Evolutionary conservation across 2,888 invertebrate species (phyloP), one percentile per base, ranked within the genome.

Genomic region (Meiosimyza platycephala): DNA sequence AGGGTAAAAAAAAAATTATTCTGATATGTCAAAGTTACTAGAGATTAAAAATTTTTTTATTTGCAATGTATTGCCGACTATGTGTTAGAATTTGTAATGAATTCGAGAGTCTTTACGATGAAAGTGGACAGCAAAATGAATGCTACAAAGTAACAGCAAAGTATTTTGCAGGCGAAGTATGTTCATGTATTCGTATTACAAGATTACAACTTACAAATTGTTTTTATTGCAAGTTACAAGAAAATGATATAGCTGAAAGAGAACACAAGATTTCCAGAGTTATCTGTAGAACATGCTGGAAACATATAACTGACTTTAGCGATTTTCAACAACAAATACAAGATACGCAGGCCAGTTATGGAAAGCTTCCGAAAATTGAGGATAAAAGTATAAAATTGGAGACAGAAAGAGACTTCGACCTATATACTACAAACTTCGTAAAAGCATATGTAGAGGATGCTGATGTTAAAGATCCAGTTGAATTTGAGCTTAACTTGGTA

Each of bases 271-370:
- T 66, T 18, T 66, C 74, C 1, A 65, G 72, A 22, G 75, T 76
- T 1, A 77, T 77, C 62, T 77, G 77, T 47, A 12, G 33, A 13
- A 69, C 48, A 40, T 75, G 75, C 40, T 75, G 75, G 75, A 48
- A 60, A 28, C 64, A 71, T 22, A 75, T 75, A 6, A 73, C 22
- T 28, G 70, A 72, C n/a, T 75, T 75, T 47, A 59, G 73, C 55
- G 50, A 28, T 7, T 75, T 75, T n/a, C 72, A 73, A 48, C 66
- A 67, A n/a, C 47, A 54, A 11, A 71, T 72, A 33, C 70, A 70
- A 12, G 60, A 52, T 2, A 73, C 76, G 12, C 76, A 76, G 54
- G 51, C 65, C 1, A 71, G 72, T 15, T 66, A 71, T n/a, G 47
- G 18, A 18, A 16, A 22, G 22, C 28, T 64, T 16, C 13, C 55